Evolutionary conservation across 2,797 vertebrate genomes (phyloP).

Genomic region (Oreortyx pictus): DNA sequence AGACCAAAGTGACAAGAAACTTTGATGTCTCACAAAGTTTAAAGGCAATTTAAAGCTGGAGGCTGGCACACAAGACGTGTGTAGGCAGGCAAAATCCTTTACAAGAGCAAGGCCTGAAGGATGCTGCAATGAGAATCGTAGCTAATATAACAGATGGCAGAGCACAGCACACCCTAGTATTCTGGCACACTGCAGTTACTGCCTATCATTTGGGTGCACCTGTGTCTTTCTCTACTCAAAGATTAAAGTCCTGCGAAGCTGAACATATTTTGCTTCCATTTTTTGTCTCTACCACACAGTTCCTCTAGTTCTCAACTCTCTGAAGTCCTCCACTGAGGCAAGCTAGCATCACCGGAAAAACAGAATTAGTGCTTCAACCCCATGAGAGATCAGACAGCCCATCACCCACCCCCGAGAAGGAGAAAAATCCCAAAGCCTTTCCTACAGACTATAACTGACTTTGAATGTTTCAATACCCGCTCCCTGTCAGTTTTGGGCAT

Average conservation of each 20-base stretch:
- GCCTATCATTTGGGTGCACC: slow-evolving; percentile 63
- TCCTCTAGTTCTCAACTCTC: slow-evolving; percentile 11
- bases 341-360: slow-evolving; percentile 32
- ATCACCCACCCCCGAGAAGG: not conserved
- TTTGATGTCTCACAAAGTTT: slow-evolving; percentile 16
- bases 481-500: not conserved
- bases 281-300: slow-evolving; percentile 41
- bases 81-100: slow-evolving; percentile 53
- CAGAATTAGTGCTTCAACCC: not conserved
- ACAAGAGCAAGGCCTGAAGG: slow-evolving; percentile 29
- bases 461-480: not conserved
- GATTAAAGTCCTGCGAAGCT: slow-evolving; percentile 70
- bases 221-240: slow-evolving; percentile 57
- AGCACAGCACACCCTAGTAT: not conserved
- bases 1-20: not conserved
- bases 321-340: slow-evolving; percentile 36
- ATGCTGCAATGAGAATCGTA: slow-evolving; percentile 22
- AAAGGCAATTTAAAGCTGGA: slow-evolving; percentile 37
- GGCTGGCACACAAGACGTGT: not conserved
- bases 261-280: slow-evolving; percentile 69
- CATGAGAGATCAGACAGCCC: not conserved
- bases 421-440: not conserved
- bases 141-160: slow-evolving; percentile 57
- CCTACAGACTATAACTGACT: not conserved
- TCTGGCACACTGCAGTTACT: slow-evolving; percentile 41